Base-by-base conservation (phyloP, 2,113 vertebrate genomes). In the Ceyx melanurus region DNA sequence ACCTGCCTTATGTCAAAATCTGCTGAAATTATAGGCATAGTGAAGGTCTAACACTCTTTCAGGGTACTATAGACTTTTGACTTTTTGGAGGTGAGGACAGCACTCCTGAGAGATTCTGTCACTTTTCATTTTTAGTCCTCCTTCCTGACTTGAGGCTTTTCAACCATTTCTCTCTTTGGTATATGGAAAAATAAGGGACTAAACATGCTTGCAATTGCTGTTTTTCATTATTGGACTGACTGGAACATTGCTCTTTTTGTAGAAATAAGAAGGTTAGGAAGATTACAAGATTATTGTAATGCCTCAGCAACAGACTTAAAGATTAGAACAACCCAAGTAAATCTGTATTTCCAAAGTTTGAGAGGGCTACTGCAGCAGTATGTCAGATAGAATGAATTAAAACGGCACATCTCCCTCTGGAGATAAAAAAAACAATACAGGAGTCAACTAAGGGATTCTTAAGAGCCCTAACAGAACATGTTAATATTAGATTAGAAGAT, bases 81-180 rank as follows among this genome's bases (percentile, higher is more conserved):
- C 5, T 75, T 73, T n/a, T 35, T 76, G 11, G 9, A 51, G 51
- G 4, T 19, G 65, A 74, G 14, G 8, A 19, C 28, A 76, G 5
- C 2, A n/a, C 0, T 5, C 4, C 8, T 37, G 5, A 0, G 0
- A 74, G 2, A 2, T 57, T 87, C 25, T 6, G 72, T 50, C 6
- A n/a, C 8, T 3, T 76, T 33, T 65, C 7, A 42, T 54, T 65
- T 70, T 45, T 40, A 54, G 19, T 57, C 5, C 11, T 86, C 6
- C 13, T 70, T 37, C 35, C 25, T 33, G 9, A 20, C 8, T 42
- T 26, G 3, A 20, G 4, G 2, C 3, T 71, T 90, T 89, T 79
- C 45, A 48, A 4, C 12, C 8, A 2, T 43, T 77, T 46, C 11
- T 70, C 11, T 0, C 1, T 13, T 48, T 72, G 25, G 46, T 16